Percentiles rank a stretch among this genome's conserved stretches.
Evolutionary conservation across 1,140 invertebrate genomes (phyloP).

Genomic region (Drosophila teissieri): DNA sequence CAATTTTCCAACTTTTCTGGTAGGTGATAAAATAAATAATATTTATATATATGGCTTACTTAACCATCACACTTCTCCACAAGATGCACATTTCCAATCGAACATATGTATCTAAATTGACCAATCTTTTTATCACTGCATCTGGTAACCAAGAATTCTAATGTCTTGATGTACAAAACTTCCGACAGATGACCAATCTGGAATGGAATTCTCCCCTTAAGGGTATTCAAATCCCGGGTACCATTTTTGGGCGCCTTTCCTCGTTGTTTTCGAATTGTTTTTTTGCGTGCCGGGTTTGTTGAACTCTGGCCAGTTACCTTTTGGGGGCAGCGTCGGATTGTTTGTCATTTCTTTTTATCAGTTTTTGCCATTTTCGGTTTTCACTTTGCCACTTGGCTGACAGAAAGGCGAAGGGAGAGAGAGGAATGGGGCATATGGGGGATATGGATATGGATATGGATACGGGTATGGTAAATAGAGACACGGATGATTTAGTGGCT

Average conservation of each 20-base stretch:
- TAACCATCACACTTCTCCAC: too few relatives aligned
- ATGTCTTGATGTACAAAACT: neutral
- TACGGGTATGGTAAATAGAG: constrained; percentile 42
- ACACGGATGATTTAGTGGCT: constrained; percentile 54
- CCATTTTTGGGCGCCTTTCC: constrained; percentile 9
- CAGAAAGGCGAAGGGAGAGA: neutral
- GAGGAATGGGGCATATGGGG: neutral
- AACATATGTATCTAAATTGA: too few relatives aligned
- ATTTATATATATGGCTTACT: too few relatives aligned
- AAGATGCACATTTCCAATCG: too few relatives aligned
- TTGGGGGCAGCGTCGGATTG: constrained; percentile 29
- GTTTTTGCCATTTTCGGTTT: constrained; percentile 54
- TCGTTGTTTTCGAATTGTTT: constrained; percentile 14
- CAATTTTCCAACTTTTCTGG: too few relatives aligned
- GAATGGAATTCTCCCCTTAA: neutral
- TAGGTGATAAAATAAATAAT: too few relatives aligned
- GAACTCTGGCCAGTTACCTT: constrained; percentile 46
- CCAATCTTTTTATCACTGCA: too few relatives aligned
- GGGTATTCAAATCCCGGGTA: neutral
- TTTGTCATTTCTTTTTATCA: constrained; percentile 52
- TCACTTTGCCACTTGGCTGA: constrained; percentile 35
- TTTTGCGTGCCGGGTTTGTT: constrained; percentile 32
- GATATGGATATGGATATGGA: constrained; percentile 32
- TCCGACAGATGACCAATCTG: neutral
- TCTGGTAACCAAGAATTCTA: neutral